Conservation (phyloP, 2,888 invertebrate species). For the Drosophila rellima region DNA sequence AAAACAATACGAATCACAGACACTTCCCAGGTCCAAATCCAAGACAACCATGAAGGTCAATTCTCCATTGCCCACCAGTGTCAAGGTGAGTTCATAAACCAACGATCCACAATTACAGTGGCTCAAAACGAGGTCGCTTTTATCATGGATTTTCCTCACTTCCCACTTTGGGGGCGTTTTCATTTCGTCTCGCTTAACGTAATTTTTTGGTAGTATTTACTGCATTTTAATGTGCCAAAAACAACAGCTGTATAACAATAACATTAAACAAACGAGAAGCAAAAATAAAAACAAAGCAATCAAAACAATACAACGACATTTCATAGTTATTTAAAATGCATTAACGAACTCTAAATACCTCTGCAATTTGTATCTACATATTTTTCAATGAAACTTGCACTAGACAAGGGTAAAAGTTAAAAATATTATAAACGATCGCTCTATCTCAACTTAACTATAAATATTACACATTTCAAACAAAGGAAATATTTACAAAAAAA, state of each 20-base stretch:
- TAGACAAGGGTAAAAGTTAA: not conserved
- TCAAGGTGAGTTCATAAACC: conserved; percentile 74
- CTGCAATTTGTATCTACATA: not conserved
- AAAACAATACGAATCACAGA: conserved; percentile 22
- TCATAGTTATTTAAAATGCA: not conserved
- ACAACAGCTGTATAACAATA: conserved; percentile 14
- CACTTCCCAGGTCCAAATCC: conserved; percentile 23
- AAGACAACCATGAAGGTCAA: conserved; percentile 76
- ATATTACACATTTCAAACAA: too few species aligned
- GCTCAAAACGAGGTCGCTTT: conserved; percentile 11
- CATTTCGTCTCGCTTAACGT: conserved; percentile 36
- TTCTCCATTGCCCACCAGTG: conserved; percentile 73
- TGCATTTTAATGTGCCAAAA: conserved; percentile 16
- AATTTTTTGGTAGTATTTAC: conserved; percentile 35
- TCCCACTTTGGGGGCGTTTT: conserved; percentile 5
- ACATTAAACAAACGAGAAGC: conserved; percentile 9
- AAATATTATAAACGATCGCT: too few species aligned
- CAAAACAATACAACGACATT: conserved; percentile 7
- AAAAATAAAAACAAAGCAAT: conserved; percentile 28
- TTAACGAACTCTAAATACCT: not conserved
- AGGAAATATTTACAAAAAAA: too few species aligned
- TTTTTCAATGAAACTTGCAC: not conserved
- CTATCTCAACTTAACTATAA: too few species aligned
- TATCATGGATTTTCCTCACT: conserved; percentile 2
- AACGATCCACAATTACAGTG: not conserved